Evolutionary conservation across 2,113 vertebrate genomes (phyloP).

Genomic region (Neopipo cinnamomea): DNA sequence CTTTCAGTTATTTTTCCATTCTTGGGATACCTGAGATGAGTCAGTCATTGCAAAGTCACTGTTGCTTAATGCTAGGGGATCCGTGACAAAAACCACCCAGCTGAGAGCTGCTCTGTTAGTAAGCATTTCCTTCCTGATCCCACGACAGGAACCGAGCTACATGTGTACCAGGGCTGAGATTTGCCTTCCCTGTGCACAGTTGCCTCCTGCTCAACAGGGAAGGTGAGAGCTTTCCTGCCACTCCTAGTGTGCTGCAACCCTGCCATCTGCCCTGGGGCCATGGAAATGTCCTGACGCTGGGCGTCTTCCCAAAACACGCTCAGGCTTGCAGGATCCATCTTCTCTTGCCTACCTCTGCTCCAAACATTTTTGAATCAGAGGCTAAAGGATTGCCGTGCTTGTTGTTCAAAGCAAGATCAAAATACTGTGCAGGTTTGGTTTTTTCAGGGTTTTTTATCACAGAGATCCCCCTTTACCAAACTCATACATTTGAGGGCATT

Average conservation of each 20-base stretch:
- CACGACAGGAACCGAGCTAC: background rate
- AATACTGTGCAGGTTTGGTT: background rate
- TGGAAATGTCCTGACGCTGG: conserved; percentile 17
- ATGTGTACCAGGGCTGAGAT: background rate
- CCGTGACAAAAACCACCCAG: background rate
- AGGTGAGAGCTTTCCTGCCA: fast-evolving
- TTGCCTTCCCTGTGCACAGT: background rate
- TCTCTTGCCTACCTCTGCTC: background rate
- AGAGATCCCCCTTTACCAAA: background rate
- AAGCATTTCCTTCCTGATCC: conserved; percentile 57
- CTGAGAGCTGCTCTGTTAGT: background rate
- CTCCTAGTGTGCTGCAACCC: background rate
- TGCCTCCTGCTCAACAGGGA: background rate
- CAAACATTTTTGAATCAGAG: background rate
- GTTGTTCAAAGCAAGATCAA: background rate
- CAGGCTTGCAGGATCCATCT: background rate
- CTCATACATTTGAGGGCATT: background rate
- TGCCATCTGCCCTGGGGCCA: background rate
- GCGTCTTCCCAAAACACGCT: background rate
- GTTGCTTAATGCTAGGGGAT: background rate
- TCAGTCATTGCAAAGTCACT: background rate
- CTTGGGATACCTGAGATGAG: conserved; percentile 14
- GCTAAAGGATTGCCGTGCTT: background rate
- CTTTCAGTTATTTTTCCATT: background rate
- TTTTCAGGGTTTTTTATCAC: background rate